Conservation (phyloP, 2,888 invertebrate species). For the Charanyca ferruginea region DNA sequence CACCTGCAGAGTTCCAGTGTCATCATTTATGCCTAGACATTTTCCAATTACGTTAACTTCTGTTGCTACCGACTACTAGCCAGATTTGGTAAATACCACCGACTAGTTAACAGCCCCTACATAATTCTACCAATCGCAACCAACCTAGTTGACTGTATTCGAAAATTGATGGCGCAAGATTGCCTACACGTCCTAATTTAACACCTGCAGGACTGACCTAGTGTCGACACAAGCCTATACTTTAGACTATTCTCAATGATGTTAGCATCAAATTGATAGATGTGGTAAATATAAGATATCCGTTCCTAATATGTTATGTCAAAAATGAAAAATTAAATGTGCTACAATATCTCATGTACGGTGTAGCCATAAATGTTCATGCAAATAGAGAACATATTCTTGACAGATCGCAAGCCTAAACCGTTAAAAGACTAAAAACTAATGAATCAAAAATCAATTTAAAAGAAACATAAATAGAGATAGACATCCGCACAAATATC, state of each 20-base stretch:
- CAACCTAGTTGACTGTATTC: conserved; percentile 29
- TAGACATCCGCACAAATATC: too few relatives aligned
- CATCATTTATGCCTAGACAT: conserved; percentile 3
- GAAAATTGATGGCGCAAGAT: conserved; percentile 34
- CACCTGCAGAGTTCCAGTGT: not conserved
- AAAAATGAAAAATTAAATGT: too few relatives aligned
- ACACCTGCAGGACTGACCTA: conserved; percentile 32
- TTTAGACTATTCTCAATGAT: conserved; percentile 9
- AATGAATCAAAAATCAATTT: too few relatives aligned
- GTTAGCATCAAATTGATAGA: not conserved
- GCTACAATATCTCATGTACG: too few relatives aligned
- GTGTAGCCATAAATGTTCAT: too few relatives aligned
- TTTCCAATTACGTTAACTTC: conserved; percentile 17
- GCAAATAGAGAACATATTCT: too few relatives aligned
- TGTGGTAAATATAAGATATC: not conserved
- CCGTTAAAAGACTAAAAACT: too few relatives aligned
- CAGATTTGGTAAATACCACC: conserved; percentile 16
- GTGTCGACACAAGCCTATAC: not conserved
- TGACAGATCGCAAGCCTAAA: not conserved
- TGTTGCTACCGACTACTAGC: not conserved
- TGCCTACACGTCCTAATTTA: conserved; percentile 32
- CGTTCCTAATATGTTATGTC: too few relatives aligned
- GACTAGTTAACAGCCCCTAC: conserved; percentile 34
- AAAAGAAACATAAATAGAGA: too few relatives aligned
- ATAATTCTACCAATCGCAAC: conserved; percentile 29